These are phyloP conservation scores for Lophotis ruficrista DNA, from an alignment of 2,113 vertebrate species.

Conservation along the genomic window DNA sequence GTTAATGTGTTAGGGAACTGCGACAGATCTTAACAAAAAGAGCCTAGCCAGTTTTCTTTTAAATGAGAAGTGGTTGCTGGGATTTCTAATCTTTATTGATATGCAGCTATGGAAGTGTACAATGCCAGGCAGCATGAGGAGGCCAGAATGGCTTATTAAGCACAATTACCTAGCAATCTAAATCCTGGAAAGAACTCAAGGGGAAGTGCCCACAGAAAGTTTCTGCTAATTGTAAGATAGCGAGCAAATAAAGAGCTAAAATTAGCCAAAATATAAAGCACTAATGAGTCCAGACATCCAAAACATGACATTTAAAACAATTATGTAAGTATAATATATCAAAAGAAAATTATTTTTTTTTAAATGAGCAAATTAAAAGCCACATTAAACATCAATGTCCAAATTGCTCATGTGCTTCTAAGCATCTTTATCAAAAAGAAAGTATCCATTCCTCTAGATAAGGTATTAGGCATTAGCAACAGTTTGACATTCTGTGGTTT, in stretches of 20 bases:
- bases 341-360: neutral
- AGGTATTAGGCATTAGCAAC: neutral
- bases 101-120: neutral
- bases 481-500: neutral
- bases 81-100: constrained; percentile 1
- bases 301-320: neutral
- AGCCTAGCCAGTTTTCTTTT: neutral
- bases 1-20: neutral
- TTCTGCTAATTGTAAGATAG: neutral
- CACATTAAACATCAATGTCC: neutral
- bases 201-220: neutral
- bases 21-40: neutral
- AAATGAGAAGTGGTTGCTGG: neutral
- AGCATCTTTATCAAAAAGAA: neutral
- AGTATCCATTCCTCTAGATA: neutral
- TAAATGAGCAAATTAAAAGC: neutral
- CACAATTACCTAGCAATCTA: neutral
- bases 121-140: neutral
- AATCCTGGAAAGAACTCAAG: neutral
- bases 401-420: neutral
- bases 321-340: neutral
- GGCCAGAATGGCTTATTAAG: neutral
- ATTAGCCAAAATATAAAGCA: neutral
- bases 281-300: neutral
- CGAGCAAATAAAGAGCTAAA: neutral